These are phyloP conservation scores for Apteryx mantelli DNA, from an alignment of 2,113 vertebrate genomes.

Conservation along the genomic window DNA sequence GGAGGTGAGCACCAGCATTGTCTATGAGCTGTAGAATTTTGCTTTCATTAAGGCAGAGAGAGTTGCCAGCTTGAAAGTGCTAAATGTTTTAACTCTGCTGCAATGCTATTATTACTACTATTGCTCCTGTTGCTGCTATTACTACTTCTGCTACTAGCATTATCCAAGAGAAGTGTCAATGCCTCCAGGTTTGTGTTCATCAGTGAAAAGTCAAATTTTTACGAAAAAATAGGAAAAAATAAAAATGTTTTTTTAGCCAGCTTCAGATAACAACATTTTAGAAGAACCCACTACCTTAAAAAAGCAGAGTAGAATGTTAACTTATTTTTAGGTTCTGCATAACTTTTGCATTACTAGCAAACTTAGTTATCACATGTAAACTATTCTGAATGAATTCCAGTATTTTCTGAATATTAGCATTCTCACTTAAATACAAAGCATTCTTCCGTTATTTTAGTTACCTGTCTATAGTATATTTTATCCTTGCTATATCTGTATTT, in stretches of 20 bases:
- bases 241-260: background rate
- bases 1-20: rapidly evolving
- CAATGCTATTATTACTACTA: background rate
- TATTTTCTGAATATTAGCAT: background rate
- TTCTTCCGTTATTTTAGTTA: background rate
- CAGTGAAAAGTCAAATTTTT: background rate
- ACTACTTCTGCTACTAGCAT: background rate
- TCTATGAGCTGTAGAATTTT: background rate
- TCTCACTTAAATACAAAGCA: background rate
- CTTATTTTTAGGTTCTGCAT: background rate
- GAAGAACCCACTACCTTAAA: background rate
- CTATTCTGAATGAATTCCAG: background rate
- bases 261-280: background rate
- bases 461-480: background rate
- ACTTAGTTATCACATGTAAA: background rate
- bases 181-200: background rate
- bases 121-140: background rate
- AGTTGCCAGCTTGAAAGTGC: background rate
- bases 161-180: background rate
- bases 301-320: background rate
- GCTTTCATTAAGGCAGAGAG: background rate
- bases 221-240: background rate
- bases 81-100: background rate
- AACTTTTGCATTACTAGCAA: background rate
- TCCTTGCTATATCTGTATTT: background rate